Conservation (phyloP, 2,888 invertebrate genomes). For the Gnatocerus cornutus region DNA sequence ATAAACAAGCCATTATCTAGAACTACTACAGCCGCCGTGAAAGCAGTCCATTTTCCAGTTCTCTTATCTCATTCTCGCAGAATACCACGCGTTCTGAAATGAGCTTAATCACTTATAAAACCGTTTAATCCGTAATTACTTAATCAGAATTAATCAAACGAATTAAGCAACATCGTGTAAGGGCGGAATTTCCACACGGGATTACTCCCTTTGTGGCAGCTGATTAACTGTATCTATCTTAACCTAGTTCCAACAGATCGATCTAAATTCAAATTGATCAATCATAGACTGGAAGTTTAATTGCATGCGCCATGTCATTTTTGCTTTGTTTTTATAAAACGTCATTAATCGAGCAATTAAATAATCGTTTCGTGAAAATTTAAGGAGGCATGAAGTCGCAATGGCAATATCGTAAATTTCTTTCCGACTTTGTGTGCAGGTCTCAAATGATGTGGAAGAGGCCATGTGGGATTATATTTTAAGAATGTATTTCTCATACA, state of each 20-base stretch:
- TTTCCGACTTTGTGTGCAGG: conserved; percentile 33
- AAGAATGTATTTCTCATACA: conserved; percentile 48
- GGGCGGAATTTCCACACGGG: conserved; percentile 49
- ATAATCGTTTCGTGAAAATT: conserved; percentile 24
- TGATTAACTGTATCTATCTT: conserved; percentile 55
- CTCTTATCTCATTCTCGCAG: conserved; percentile 46
- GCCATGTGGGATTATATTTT: conserved; percentile 48
- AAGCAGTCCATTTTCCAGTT: conserved; percentile 46
- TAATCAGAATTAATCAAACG: conserved; percentile 54
- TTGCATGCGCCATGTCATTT: conserved; percentile 56
- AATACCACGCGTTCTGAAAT: conserved; percentile 45
- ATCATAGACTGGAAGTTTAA: conserved; percentile 56
- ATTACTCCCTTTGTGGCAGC: conserved; percentile 54
- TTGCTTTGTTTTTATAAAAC: conserved; percentile 43
- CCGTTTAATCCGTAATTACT: conserved; percentile 52
- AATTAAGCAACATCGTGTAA: conserved; percentile 50
- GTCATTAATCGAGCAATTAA: conserved; percentile 46
- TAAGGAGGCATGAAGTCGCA: conserved; percentile 11
- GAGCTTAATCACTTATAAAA: conserved; percentile 53
- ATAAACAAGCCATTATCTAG: conserved; percentile 53
- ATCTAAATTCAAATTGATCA: conserved; percentile 58
- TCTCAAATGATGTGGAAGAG: conserved; percentile 46
- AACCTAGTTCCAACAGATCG: conserved; percentile 53
- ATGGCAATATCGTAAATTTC: conserved; percentile 44
- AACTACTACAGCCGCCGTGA: conserved; percentile 44